Base-by-base conservation (phyloP, 1,140 invertebrate genomes). In the Lepidurus apus region DNA sequence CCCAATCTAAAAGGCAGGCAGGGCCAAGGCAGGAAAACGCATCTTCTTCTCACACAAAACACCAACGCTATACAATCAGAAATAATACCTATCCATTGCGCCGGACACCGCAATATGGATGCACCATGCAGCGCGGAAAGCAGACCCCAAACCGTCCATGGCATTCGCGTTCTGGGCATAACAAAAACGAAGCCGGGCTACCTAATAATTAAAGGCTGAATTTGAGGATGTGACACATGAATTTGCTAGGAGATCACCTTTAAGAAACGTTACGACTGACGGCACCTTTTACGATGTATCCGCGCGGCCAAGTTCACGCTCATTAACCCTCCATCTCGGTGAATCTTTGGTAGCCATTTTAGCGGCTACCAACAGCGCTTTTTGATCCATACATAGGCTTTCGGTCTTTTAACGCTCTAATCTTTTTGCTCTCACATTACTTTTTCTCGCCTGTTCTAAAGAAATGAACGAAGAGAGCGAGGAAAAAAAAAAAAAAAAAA, bases 231-330 rank as follows among this genome's bases (percentile, higher is more conserved):
- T 65, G 53, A 65, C 53, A 65, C 53, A 65, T 21, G 53, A 65
- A 65, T 65, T 65, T 65, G 53, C 6, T 21, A n/a, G 53, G 53
- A 65, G 17, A 65, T 65, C 53, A 65, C 53, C 53, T 65, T 3
- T n/a, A 1, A 9, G 53, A 17, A 65, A 9, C 13, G 21, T 65
- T 65, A 65, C 53, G 13, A 65, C 53, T 65, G 53, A 65, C 53
- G 53, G 53, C 9, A 65, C 13, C 53, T 65, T 65, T 65, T 21
- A 65, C 21, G 53, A 65, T n/a, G 53, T n/a, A 21, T 21, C 53
- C 53, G 53, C 53, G 53, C 13, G n/a, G 53, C 53, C 53, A 65
- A 65, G 53, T 65, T 65, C 53, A 65, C 53, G n/a, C 53, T 65
- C 53, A 65, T 65, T 65, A 65, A 65, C 53, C 53, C 21, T 65